Percentiles rank a stretch among this genome's conserved stretches.
phyloP scores from a whole-genome alignment of 1,140 invertebrate genomes.

The Bombus picipes region DNA sequence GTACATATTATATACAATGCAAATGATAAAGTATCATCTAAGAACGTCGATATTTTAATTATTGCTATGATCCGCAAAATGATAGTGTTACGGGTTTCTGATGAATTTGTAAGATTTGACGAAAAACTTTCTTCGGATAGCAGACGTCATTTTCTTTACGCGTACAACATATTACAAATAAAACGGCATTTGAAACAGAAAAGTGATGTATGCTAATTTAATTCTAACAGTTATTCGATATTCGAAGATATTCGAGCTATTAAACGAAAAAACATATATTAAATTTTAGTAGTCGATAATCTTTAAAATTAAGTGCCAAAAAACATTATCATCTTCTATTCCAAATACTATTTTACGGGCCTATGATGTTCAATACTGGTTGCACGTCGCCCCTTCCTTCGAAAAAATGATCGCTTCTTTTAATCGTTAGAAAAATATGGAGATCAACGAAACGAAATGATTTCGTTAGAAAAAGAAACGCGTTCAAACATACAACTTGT shows the following conservation, averaged over 20 bases:
- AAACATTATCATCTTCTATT: not conserved
- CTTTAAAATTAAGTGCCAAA: not conserved
- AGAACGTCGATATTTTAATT: constrained; percentile 28
- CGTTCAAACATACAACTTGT: constrained; percentile 1
- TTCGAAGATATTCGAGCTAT: not conserved
- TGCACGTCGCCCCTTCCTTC: constrained; percentile 46
- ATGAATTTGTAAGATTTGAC: not conserved
- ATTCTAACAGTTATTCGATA: too few species aligned
- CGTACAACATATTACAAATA: not conserved
- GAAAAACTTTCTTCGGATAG: not conserved
- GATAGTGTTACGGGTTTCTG: not conserved
- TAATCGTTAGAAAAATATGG: constrained; percentile 32
- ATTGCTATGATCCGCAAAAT: constrained; percentile 33
- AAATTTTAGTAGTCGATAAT: not conserved
- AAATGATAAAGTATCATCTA: constrained; percentile 37
- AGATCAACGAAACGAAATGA: constrained; percentile 46
- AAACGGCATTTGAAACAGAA: constrained; percentile 13
- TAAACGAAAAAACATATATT: not conserved
- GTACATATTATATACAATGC: constrained; percentile 38
- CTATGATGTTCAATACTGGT: constrained; percentile 49
- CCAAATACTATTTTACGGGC: constrained; percentile 7
- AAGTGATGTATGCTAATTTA: too few species aligned
- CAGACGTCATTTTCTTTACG: not conserved
- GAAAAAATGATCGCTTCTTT: not conserved
- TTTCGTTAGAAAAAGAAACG: constrained; percentile 34